Base-by-base conservation (phyloP, 1,140 invertebrate genomes). In the Paracyclopina nana region DNA sequence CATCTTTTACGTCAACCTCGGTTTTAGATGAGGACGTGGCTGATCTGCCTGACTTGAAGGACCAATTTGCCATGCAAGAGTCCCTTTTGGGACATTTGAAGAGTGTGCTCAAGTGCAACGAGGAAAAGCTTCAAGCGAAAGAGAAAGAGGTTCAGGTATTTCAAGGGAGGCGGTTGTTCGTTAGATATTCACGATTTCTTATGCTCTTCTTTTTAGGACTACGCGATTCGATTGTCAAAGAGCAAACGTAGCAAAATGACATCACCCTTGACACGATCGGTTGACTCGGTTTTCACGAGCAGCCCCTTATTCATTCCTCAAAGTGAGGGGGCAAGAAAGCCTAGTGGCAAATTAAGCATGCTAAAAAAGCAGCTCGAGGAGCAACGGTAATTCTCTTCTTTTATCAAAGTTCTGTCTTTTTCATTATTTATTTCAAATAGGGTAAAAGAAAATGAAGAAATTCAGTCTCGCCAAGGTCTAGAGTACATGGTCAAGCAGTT, bases 51-150 rank as follows among this genome's bases (percentile, higher is more conserved):
- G 4, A 48, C 4, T 14, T 48, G 2, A 24, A 27, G 25, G 45
- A 25, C n/a, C 45, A 48, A 14, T 48, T 48, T 14, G 6, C 16
- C 24, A 14, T 12, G 14, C 45, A 48, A 29, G 45, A 48, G 18
- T 14, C 27, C 25, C 45, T 48, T 30, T 48, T 48, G 45, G 45
- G 45, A n/a, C 45, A 48, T 16, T 31, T 48, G 25, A 48, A 48
- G n/a, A 28, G 45, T 20, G 45, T 27, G 16, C 45, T 48, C 45
- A 48, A 48, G 14, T 48, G 25, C 16, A 48, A 48, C 30, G 25
- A 48, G 25, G 45, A 22, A 24, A 48, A 48, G 30, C 28, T 48
- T n/a, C 25, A 29, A 6, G 14, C 27, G 12, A 48, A 48, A 30
- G 45, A 48, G 27, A 26, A 29, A 4, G 25, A 48, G 30, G 45